phyloP scores from a whole-genome alignment of 1,140 invertebrate genomes.

The Centruroides vittatus region DNA sequence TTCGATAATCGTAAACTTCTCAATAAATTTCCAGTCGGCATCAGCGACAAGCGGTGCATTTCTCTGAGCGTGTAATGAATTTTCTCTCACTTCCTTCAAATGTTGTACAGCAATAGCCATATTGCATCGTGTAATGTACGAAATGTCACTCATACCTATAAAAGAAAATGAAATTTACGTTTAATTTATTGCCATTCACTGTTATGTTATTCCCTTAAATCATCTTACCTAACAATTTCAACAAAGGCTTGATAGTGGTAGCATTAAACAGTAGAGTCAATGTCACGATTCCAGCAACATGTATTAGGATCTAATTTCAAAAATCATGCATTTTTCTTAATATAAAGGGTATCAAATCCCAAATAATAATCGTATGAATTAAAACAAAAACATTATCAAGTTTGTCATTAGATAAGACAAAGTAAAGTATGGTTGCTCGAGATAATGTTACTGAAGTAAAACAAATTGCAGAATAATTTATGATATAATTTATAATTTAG shows the following conservation, averaged over 20 bases:
- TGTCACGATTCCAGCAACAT: constrained; percentile 31
- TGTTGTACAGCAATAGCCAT: constrained; percentile 29
- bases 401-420: not conserved
- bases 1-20: constrained; percentile 23
- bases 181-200: constrained; percentile 1
- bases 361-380: not conserved
- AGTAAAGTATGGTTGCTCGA: constrained; percentile 13
- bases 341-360: too few relatives aligned
- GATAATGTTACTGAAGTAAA: not conserved
- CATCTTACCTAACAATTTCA: constrained; percentile 27
- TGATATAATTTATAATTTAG: not conserved
- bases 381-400: not conserved
- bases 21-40: constrained; percentile 32
- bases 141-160: constrained; percentile 30
- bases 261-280: constrained; percentile 32
- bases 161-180: not conserved
- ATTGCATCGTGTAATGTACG: constrained; percentile 25
- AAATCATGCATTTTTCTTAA: too few relatives aligned
- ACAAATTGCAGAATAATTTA: not conserved
- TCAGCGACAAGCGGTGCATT: constrained; percentile 33
- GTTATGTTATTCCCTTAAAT: not conserved
- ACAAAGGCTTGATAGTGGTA: constrained; percentile 27
- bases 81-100: constrained; percentile 24
- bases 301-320: constrained; percentile 27
- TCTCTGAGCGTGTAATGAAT: constrained; percentile 27